Evolutionary conservation across 2,888 invertebrate genomes (phyloP), one percentile per base, ranked within the genome.

Genomic region (Scaptomyza parva): DNA sequence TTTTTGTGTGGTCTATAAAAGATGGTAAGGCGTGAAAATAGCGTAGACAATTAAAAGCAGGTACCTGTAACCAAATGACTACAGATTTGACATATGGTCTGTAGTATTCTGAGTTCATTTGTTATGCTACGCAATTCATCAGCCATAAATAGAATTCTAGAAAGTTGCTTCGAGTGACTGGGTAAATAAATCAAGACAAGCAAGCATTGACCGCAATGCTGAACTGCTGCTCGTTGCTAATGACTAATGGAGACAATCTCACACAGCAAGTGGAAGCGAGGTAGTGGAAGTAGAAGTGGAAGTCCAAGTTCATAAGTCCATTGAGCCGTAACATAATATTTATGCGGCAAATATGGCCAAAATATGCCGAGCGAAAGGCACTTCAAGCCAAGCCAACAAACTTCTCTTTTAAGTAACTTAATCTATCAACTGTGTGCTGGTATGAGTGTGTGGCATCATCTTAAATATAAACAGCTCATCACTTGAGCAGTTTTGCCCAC

Each of bases 261-360:
- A 68, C 59, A 70, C 53, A 26, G 72, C 60, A 50, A 50, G 35
- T 45, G 28, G 18, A 45, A 33, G 11, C 2, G 7, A 14, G n/a
- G 12, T 4, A 8, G 18, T n/a, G n/a, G n/a, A n/a, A n/a, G n/a
- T n/a, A 8, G 37, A 7, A 26, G 44, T 11, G 28, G 8, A 30
- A 30, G 30, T 14, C 40, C 28, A 41, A 17, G 58, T 48, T 45
- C 58, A 52, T 79, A 73, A 79, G 77, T 67, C 44, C 53, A 76
- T 74, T 80, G 77, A 86, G 76, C 60, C 68, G 82, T 74, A 84
- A 83, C 85, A 71, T 74, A 81, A 82, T 84, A 85, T 85, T 86
- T 75, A 77, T 86, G 76, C 72, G 45, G 45, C 47, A 80, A 83
- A 70, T 73, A 55, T 78, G 71, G 45, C 47, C 57, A 54, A 74